Percentiles rank a stretch among this genome's conserved stretches.
These are phyloP conservation scores for Rhysida immarginata DNA, from an alignment of 1,140 invertebrate genomes.

Conservation along the genomic window DNA sequence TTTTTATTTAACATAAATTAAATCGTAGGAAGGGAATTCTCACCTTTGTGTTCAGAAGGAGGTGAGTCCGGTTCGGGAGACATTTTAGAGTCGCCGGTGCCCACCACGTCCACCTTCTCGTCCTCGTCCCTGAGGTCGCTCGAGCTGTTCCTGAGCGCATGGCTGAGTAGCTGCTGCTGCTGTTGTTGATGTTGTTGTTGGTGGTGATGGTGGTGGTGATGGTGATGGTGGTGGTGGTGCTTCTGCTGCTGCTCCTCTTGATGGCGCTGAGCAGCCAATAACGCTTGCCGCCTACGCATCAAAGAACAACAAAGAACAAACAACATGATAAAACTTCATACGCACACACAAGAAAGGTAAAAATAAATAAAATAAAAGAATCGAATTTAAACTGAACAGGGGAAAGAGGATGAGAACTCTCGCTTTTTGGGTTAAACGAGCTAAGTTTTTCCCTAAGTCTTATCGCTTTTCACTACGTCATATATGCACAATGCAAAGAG, in stretches of 20 bases:
- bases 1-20: too few species aligned
- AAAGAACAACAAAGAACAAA: background rate
- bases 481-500: too few species aligned
- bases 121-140: slow-evolving; percentile 45
- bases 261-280: slow-evolving; percentile 46
- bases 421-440: too few species aligned
- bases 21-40: too few species aligned
- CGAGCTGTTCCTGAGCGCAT: slow-evolving; percentile 25
- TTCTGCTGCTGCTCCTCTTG: slow-evolving; percentile 20
- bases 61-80: slow-evolving; percentile 4
- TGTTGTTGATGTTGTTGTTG: slow-evolving; percentile 17
- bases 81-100: slow-evolving; percentile 37
- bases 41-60: slow-evolving; percentile 5
- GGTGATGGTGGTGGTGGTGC: background rate
- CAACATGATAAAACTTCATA: background rate
- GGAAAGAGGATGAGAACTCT: too few species aligned
- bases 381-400: too few species aligned
- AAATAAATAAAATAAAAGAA: background rate
- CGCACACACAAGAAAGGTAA: background rate
- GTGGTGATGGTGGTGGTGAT: slow-evolving; percentile 25
- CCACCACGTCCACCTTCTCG: slow-evolving; percentile 72
- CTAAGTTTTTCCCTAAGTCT: too few species aligned
- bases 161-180: slow-evolving; percentile 23
- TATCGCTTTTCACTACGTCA: too few species aligned
- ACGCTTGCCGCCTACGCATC: slow-evolving; percentile 48